Base-by-base conservation (phyloP, 2,797 vertebrate genomes). In the Ataeniobius toweri region DNA sequence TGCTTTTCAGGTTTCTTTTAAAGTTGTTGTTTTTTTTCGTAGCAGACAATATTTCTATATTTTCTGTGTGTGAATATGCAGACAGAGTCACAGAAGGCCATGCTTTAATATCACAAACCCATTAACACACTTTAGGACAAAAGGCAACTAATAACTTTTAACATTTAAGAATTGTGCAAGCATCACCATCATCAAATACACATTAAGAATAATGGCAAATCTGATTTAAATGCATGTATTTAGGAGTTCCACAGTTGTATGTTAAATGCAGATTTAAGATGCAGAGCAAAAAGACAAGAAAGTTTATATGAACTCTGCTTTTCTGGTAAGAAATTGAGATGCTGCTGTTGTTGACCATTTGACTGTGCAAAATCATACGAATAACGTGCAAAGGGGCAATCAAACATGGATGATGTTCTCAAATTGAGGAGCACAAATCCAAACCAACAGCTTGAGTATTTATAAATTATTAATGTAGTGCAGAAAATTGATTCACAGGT, bases 1-100 rank as follows among this genome's bases (percentile, higher is more conserved):
- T 83, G 71, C 31, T 39, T 70, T 76, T 68, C 70, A 59, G 70
- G 58, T 53, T 63, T 36, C 51, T 41, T 78, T 51, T 67, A 22
- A 67, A 1, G 36, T 3, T n/a, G 20, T 14, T 36, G 2, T 36
- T 36, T 36, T 22, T 1, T 59, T 16, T n/a, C 31, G 36, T 51
- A 20, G 14, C 48, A 14, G 12, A 67, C 18, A 46, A n/a, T 10
- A 28, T 44, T n/a, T 65, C 36, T 53, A 8, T 31, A 41, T 72
- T 28, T 73, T 65, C 7, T 20, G 8, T 31, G 31, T 31, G 24
- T 63, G 12, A 48, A 61, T 24, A 18, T 26, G 22, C 39, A 50
- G 44, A 31, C 9, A 44, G 8, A 9, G 1, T 39, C 26, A 63
- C 2, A 81, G n/a, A 50, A 59, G 31, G 28, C 31, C 9, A 5